A percentile compares a stretch with the other conserved stretches of the same genome.
Evolutionary conservation across 2,113 vertebrate species (phyloP).

Genomic region (Rhagologus leucostigma): DNA sequence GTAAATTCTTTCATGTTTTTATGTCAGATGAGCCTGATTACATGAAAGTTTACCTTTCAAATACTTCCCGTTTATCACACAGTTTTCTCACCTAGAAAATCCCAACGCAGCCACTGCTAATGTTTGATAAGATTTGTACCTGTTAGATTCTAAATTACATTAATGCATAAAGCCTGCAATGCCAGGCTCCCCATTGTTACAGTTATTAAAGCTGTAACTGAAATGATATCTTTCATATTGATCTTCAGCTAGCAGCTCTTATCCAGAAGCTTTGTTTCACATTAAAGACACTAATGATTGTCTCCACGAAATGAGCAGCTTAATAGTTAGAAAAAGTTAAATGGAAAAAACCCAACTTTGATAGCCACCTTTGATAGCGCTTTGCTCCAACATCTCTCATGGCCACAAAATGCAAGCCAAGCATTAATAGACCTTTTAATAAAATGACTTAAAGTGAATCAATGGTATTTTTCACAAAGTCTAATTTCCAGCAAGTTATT

Average conservation of each 20-base stretch:
- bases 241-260: constrained; percentile 75
- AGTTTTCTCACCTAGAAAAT: constrained; percentile 63
- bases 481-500: constrained; percentile 42
- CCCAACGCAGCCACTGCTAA: constrained; percentile 46
- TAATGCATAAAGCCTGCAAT: constrained; percentile 69
- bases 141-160: constrained; percentile 76
- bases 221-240: constrained; percentile 74
- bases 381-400: constrained; percentile 51
- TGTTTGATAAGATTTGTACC: constrained; percentile 73
- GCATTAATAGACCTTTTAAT: constrained; percentile 57
- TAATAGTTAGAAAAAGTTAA: constrained; percentile 71
- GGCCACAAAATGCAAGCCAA: constrained; percentile 57
- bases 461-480: constrained; percentile 35
- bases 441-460: constrained; percentile 49
- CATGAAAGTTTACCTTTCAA: constrained; percentile 58
- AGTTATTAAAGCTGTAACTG: constrained; percentile 74
- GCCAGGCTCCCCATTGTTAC: constrained; percentile 75
- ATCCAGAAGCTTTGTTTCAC: constrained; percentile 76
- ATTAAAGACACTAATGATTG: constrained; percentile 74
- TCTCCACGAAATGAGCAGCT: constrained; percentile 69
- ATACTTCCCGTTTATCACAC: constrained; percentile 32
- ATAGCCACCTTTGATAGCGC: constrained; percentile 67
- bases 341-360: constrained; percentile 48
- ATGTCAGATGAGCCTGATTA: constrained; percentile 9
- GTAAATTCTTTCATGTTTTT: constrained; percentile 35